phyloP scores from a whole-genome alignment of 1,140 invertebrate genomes.

The Pseudomyrmex gracilis region DNA sequence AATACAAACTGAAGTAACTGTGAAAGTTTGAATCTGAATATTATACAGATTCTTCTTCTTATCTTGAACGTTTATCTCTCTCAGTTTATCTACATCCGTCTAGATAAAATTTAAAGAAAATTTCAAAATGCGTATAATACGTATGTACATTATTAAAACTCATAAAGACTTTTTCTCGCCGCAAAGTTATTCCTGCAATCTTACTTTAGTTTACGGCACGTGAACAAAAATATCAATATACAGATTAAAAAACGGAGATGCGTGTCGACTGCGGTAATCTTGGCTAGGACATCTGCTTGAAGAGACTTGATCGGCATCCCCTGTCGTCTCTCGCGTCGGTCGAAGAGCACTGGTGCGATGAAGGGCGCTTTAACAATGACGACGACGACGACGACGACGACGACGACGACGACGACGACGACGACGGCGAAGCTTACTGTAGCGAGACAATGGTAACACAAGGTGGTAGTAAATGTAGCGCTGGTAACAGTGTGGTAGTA shows the following conservation, averaged over 20 bases:
- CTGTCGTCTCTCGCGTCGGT: conserved; percentile 41
- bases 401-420: conserved; percentile 53
- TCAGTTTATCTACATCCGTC: neutral
- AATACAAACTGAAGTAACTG: conserved; percentile 3
- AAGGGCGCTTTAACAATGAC: conserved; percentile 59
- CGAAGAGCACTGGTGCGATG: conserved; percentile 48
- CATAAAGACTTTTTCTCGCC: conserved; percentile 24
- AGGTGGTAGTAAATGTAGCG: conserved; percentile 72
- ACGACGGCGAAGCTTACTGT: conserved; percentile 64
- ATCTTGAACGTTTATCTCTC: neutral
- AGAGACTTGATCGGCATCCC: conserved; percentile 6
- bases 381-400: conserved; percentile 47
- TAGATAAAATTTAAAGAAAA: neutral
- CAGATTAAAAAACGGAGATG: conserved; percentile 49
- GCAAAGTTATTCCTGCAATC: conserved; percentile 33
- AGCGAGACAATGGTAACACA: conserved; percentile 73
- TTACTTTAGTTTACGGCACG: conserved; percentile 47
- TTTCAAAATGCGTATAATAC: conserved; percentile 8
- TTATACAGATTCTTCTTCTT: neutral
- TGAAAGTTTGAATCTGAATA: neutral
- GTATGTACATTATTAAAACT: conserved; percentile 29
- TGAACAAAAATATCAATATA: conserved; percentile 55
- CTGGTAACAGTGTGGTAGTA: conserved; percentile 74
- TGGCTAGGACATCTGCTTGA: conserved; percentile 38
- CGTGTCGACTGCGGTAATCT: conserved; percentile 50